phyloP scores from a whole-genome alignment of 2,888 invertebrate species.

The Arenicola marina region DNA sequence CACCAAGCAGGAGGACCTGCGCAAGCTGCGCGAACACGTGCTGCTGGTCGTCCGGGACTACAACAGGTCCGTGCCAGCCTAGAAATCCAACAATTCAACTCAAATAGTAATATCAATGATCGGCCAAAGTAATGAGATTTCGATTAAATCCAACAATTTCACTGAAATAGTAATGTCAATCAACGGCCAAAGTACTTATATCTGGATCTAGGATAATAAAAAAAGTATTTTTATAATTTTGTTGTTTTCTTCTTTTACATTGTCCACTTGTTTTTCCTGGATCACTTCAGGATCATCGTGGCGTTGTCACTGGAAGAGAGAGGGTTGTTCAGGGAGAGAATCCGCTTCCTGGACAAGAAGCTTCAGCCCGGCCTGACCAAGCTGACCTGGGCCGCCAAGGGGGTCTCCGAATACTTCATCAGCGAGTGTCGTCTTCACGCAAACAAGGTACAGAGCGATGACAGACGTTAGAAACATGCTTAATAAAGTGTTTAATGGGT shows the following conservation, averaged over 20 bases:
- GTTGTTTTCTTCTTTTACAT: too few relatives aligned
- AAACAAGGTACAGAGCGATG: slow-evolving; percentile 39
- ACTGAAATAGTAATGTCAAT: too few relatives aligned
- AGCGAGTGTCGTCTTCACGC: slow-evolving; percentile 58
- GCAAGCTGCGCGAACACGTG: slow-evolving; percentile 58
- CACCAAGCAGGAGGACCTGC: slow-evolving; percentile 55
- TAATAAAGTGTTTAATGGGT: too few relatives aligned
- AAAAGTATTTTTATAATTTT: too few relatives aligned
- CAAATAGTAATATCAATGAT: too few relatives aligned
- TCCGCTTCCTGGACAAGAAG: slow-evolving; percentile 64
- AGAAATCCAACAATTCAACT: too few relatives aligned
- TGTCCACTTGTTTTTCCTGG: not conserved
- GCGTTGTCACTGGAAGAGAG: slow-evolving; percentile 79
- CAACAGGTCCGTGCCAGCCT: slow-evolving; percentile 61
- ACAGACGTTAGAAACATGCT: too few relatives aligned
- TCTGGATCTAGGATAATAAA: too few relatives aligned
- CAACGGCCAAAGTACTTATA: too few relatives aligned
- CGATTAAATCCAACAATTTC: too few relatives aligned
- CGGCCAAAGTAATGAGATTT: too few relatives aligned
- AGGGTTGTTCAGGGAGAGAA: slow-evolving; percentile 76
- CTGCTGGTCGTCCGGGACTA: slow-evolving; percentile 61
- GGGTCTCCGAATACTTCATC: slow-evolving; percentile 59
- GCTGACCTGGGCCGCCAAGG: slow-evolving; percentile 60
- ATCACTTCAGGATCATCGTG: slow-evolving; percentile 67
- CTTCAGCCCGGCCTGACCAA: slow-evolving; percentile 62